phyloP scores from a whole-genome alignment of 2,888 invertebrate genomes.

The Caenorhabditis plicata region DNA sequence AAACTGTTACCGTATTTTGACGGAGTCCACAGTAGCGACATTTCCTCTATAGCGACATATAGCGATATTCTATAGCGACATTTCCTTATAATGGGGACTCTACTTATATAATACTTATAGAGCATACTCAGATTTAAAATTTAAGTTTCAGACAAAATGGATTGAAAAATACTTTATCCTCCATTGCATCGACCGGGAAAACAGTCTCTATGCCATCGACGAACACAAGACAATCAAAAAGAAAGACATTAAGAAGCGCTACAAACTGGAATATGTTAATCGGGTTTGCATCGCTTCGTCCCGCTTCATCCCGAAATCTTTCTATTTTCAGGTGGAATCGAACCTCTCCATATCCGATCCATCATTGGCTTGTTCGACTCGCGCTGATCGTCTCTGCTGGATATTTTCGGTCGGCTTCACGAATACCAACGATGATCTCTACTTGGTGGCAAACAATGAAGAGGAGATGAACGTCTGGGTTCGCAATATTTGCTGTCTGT shows the following conservation, averaged over 20 bases:
- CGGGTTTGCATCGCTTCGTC: background rate
- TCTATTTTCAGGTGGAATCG: slow-evolving; percentile 11
- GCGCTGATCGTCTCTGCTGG: slow-evolving; percentile 6
- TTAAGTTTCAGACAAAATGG: slow-evolving; percentile 16
- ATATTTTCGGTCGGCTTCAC: slow-evolving; percentile 22
- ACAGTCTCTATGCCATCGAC: slow-evolving; percentile 14
- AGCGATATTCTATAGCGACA: too few relatives aligned
- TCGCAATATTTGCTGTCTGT: slow-evolving; percentile 20
- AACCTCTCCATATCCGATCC: slow-evolving; percentile 14
- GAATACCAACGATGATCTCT: too few relatives aligned
- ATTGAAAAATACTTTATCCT: slow-evolving; percentile 19
- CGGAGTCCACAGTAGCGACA: too few relatives aligned
- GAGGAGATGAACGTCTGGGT: slow-evolving; percentile 26
- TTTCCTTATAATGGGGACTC: too few relatives aligned
- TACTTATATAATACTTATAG: too few relatives aligned
- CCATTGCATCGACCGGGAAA: slow-evolving; percentile 9
- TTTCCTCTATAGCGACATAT: too few relatives aligned
- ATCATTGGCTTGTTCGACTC: slow-evolving; percentile 9
- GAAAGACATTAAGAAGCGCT: slow-evolving; percentile 18
- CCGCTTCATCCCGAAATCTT: background rate
- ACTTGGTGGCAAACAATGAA: slow-evolving; percentile 18
- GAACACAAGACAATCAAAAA: slow-evolving; percentile 17
- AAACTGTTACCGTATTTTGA: too few relatives aligned
- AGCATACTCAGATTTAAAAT: too few relatives aligned
- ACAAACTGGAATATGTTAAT: slow-evolving; percentile 19